Base-by-base conservation (phyloP, 92 coral and sea anemone species). In the Phymanthus crucifer region DNA sequence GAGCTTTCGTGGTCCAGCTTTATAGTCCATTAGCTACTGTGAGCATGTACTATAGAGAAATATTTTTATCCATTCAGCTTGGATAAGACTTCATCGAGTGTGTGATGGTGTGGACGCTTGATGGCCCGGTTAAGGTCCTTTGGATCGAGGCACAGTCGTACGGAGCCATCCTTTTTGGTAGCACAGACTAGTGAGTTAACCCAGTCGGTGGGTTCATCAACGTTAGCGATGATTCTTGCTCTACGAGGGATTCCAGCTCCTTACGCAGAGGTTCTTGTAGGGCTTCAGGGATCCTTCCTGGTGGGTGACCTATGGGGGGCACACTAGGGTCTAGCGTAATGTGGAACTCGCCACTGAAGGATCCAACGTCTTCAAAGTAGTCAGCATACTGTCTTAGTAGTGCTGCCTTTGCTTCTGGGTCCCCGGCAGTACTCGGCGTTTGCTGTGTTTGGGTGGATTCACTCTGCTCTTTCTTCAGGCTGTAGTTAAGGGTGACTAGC, bases 211-310 rank as follows among this genome's bases (percentile, higher is more conserved):
- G 83, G 90, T 27, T 86, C 37, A 17, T 86, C 83, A 3, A 81
- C 86, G 40, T 81, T 86, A 9, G 90, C 79, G 18, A 87, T 83
- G 81, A 83, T 38, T 67, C 83, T 70, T 81, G 89, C 29, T 77
- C 66, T 7, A 83, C 91, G 4, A 92, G 77, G 34, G 83, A 81
- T 36, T 90, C 92, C 32, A 83, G 84, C 58, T 86, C 88, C 73
- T 81, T 77, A 54, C 76, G 91, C 67, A 93, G 83, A 36, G 92
- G 94, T 70, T 90, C 90, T 12, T 61, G 84, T 46, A 89, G 86
- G 26, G 92, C 90, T 73, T 88, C 72, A 35, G 89, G 92, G 40
- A 88, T 88, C 13, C 83, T 58, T 19, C 83, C 26, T 1, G 83
- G 90, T 2, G 91, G 85, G 80, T 84, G 84, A 5, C 83, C 43